Conservation (phyloP, 2,888 invertebrate species). For the Hypomecis punctinalis region DNA sequence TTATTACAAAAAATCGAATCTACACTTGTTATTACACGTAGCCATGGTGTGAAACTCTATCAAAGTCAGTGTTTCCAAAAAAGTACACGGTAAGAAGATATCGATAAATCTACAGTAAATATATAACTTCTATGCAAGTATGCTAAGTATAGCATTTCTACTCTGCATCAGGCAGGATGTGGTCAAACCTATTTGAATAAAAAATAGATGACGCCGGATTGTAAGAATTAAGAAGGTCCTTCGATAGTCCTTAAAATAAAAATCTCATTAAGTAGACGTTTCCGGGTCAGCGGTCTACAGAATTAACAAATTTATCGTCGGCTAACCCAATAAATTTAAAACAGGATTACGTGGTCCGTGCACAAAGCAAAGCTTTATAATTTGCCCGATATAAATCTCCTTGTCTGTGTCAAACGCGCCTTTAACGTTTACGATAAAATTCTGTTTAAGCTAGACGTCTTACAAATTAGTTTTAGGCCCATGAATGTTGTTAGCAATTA, state of each 20-base stretch:
- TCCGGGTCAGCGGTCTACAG: slow-evolving; percentile 77
- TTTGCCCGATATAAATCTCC: slow-evolving; percentile 79
- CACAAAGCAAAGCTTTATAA: slow-evolving; percentile 80
- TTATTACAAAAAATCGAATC: too few species aligned
- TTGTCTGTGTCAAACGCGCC: slow-evolving; percentile 64
- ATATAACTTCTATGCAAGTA: too few species aligned
- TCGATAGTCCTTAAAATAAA: slow-evolving; percentile 65
- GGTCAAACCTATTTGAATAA: slow-evolving; percentile 28
- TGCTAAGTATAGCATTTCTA: too few species aligned
- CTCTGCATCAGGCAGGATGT: too few species aligned
- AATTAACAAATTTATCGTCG: slow-evolving; percentile 81
- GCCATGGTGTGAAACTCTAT: too few species aligned
- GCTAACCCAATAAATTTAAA: slow-evolving; percentile 82
- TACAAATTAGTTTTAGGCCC: slow-evolving; percentile 32
- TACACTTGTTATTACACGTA: too few species aligned
- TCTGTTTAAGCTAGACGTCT: slow-evolving; percentile 35
- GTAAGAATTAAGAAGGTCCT: slow-evolving; percentile 55
- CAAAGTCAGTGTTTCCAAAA: too few species aligned
- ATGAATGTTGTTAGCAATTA: slow-evolving; percentile 27
- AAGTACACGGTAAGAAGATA: too few species aligned
- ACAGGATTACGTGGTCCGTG: slow-evolving; percentile 78
- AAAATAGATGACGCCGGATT: slow-evolving; percentile 44
- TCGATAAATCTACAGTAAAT: too few species aligned
- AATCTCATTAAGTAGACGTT: slow-evolving; percentile 72
- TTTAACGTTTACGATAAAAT: slow-evolving; percentile 57